Evolutionary conservation across 1,140 invertebrate genomes (phyloP).

Genomic region (Agrypnia vestita): DNA sequence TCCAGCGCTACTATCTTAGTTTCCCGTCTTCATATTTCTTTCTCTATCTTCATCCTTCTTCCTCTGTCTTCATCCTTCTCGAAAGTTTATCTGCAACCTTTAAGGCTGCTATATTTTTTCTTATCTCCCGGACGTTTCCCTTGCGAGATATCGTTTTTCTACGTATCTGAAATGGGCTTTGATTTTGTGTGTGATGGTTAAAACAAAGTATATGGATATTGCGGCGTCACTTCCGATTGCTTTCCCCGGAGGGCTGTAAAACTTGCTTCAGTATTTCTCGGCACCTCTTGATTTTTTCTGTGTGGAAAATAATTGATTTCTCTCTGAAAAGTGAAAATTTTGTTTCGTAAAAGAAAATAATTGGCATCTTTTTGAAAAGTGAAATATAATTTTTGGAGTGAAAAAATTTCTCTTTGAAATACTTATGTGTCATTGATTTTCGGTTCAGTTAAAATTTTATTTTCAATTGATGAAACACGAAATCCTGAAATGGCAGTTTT

Average conservation of each 20-base stretch:
- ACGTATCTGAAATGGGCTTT: constrained; percentile 20
- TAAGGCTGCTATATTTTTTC: constrained; percentile 39
- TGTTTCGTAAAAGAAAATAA: no score
- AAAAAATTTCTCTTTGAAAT: no score
- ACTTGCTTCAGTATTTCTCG: not conserved
- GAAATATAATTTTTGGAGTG: no score
- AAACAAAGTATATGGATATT: constrained; percentile 50
- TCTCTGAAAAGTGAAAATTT: no score
- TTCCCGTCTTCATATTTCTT: constrained; percentile 15
- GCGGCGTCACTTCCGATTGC: constrained; percentile 38
- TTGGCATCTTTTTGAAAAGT: no score
- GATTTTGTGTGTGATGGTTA: constrained; percentile 51
- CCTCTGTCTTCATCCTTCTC: constrained; percentile 11
- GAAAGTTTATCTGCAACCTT: constrained; percentile 32
- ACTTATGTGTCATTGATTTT: no score
- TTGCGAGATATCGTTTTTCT: constrained; percentile 37
- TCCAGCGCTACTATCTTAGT: constrained; percentile 28
- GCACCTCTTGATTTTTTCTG: no score
- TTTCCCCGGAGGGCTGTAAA: not conserved
- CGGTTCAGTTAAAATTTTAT: no score
- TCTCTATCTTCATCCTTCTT: constrained; percentile 16
- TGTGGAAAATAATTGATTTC: no score
- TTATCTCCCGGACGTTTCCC: constrained; percentile 45
- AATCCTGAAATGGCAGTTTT: no score
- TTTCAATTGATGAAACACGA: no score